These are phyloP conservation scores for Champsocephalus esox DNA, from an alignment of 2,797 vertebrate genomes.

Conservation along the genomic window DNA sequence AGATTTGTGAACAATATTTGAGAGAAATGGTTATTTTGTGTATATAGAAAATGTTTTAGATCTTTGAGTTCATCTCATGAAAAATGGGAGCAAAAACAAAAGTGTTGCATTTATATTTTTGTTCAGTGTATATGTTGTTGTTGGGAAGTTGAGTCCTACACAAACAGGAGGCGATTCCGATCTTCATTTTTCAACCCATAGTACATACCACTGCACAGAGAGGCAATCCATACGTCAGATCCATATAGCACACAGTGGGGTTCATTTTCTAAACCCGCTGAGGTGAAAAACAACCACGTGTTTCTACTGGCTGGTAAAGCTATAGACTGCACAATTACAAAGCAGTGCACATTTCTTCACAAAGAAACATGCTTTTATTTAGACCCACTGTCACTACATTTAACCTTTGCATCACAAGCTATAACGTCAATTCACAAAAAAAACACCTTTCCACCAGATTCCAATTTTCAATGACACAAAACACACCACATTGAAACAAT, in stretches of 20 bases:
- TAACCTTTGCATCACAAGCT: background rate
- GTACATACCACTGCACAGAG: constrained; percentile 20
- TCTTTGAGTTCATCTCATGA: too few species aligned
- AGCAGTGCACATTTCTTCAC: constrained; percentile 4
- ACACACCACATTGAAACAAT: background rate
- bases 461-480: background rate
- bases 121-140: constrained; percentile 7
- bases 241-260: constrained; percentile 17
- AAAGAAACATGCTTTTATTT: constrained; percentile 25
- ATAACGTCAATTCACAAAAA: background rate
- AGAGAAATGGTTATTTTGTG: too few species aligned
- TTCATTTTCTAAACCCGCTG: constrained; percentile 34
- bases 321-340: constrained; percentile 10
- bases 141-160: constrained; percentile 1
- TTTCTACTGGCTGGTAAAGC: background rate
- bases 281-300: constrained; percentile 39
- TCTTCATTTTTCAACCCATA: constrained; percentile 13
- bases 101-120: too few species aligned
- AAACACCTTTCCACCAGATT: background rate
- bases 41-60: too few species aligned
- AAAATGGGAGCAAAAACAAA: too few species aligned
- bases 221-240: constrained; percentile 5
- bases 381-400: constrained; percentile 10
- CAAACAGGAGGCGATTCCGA: constrained; percentile 11
- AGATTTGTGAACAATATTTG: too few species aligned